Percentiles rank a stretch among this genome's conserved stretches.
These are phyloP conservation scores for Athrips mouffetella DNA, from an alignment of 2,888 invertebrate species.

Conservation along the genomic window DNA sequence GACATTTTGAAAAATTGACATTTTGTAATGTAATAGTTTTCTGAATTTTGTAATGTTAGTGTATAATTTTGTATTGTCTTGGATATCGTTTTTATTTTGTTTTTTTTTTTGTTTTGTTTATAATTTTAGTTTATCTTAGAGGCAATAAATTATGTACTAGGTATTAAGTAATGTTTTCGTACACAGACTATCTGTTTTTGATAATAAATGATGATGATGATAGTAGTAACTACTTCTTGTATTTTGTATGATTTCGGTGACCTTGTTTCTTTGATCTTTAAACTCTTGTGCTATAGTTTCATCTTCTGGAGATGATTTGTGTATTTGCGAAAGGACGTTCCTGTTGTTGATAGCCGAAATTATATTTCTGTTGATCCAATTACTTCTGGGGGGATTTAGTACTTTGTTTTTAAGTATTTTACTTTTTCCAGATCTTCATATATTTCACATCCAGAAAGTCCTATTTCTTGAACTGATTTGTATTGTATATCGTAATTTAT, in stretches of 20 bases:
- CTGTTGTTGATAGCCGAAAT: not conserved
- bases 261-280: not conserved
- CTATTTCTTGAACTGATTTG: not conserved
- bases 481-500: slow-evolving; percentile 19
- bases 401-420: not conserved
- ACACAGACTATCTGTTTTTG: too few relatives aligned
- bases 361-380: not conserved
- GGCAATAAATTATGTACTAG: too few relatives aligned
- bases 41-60: too few relatives aligned
- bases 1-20: too few relatives aligned
- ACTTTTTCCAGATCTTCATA: not conserved
- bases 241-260: not conserved
- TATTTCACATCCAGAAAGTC: not conserved
- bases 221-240: not conserved
- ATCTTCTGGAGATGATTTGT: not conserved
- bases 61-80: too few relatives aligned
- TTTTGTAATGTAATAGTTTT: too few relatives aligned
- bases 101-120: too few relatives aligned
- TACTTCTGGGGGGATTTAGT: not conserved
- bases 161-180: too few relatives aligned
- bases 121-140: too few relatives aligned
- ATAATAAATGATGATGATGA: too few relatives aligned
- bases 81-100: too few relatives aligned
- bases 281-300: not conserved
- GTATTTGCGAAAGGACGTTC: not conserved